Evolutionary conservation across 2,797 vertebrate species (phyloP), one percentile per base, ranked within the genome.

Genomic region (Heteromormyrus szaboi): DNA sequence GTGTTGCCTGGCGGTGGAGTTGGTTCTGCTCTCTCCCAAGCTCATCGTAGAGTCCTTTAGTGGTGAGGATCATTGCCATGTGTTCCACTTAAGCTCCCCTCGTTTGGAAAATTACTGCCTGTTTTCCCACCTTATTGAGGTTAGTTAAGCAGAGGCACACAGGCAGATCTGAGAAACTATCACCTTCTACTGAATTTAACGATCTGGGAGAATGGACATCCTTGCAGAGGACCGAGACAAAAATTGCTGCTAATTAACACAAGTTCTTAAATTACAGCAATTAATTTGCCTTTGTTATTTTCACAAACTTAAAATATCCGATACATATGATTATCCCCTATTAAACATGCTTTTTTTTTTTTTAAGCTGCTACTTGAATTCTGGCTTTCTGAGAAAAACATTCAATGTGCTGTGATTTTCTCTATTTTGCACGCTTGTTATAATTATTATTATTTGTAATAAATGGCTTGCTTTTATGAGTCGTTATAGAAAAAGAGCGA

Each of bases 371-470:
- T 79, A 44, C 41, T 79, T 79, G 37, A 79, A 44, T 44, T 44
- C 72, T 79, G 19, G 72, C 37, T 44, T 79, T 79, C 37, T 44
- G 72, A 6, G 72, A 79, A 44, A 79, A 12, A 41, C 41, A n/a
- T 44, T 44, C 72, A 79, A 44, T 79, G 41, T 79, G 37, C 72
- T 79, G 72, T 79, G 72, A 79, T 79, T 44, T 79, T 41, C 37
- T 44, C 14, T 44, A n/a, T 79, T 79, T 79, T n/a, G 0, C 41
- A 79, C 7, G 72, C 72, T 44, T 46, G 72, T 44, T 79, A 46
- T 79, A 41, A 79, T 79, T 79, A 44, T 79, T 79, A 79, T 79
- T 79, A 79, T 41, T 79, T 41, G 81, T 51, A 29, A 85, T 51
- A 51, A 85, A 85, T 14, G 46, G 50, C 53, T 51, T 33, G 46